These are phyloP conservation scores for Catocala fraxini DNA, from an alignment of 2,888 invertebrate species.

Conservation along the genomic window DNA sequence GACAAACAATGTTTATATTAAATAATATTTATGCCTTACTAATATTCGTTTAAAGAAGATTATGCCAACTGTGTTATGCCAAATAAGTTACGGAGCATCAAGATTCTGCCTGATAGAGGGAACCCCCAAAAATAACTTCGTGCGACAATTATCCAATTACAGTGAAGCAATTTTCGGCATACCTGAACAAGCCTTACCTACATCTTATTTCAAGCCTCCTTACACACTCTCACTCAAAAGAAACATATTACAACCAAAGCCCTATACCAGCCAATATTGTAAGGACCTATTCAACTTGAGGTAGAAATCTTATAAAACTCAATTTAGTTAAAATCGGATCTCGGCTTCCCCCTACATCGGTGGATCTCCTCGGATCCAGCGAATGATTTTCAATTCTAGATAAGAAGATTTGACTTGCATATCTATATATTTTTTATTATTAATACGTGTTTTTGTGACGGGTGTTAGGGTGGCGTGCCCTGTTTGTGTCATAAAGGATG, in stretches of 20 bases:
- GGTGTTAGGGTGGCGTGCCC: slow-evolving; percentile 7
- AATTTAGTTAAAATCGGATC: slow-evolving; percentile 78
- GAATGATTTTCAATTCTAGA: slow-evolving; percentile 78
- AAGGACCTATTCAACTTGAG: slow-evolving; percentile 44
- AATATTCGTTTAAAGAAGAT: no score
- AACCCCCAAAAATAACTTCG: no score
- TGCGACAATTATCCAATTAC: not conserved
- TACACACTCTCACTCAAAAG: slow-evolving; percentile 5
- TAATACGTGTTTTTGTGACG: slow-evolving; percentile 52
- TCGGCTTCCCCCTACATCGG: slow-evolving; percentile 60
- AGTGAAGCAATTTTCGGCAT: not conserved
- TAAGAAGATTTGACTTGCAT: slow-evolving; percentile 70
- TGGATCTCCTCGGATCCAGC: slow-evolving; percentile 58
- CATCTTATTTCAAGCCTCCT: slow-evolving; percentile 7
- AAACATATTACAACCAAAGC: slow-evolving; percentile 33
- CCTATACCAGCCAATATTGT: slow-evolving; percentile 43
- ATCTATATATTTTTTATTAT: slow-evolving; percentile 58
- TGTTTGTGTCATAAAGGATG: slow-evolving; percentile 23
- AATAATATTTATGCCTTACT: no score
- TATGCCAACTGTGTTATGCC: no score
- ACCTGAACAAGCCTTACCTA: slow-evolving; percentile 7
- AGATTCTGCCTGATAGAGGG: no score
- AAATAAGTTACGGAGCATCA: no score
- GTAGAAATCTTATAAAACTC: slow-evolving; percentile 71
- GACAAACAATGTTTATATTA: no score